Evolutionary conservation across 2,113 vertebrate genomes (phyloP).

Genomic region (Perca flavescens): DNA sequence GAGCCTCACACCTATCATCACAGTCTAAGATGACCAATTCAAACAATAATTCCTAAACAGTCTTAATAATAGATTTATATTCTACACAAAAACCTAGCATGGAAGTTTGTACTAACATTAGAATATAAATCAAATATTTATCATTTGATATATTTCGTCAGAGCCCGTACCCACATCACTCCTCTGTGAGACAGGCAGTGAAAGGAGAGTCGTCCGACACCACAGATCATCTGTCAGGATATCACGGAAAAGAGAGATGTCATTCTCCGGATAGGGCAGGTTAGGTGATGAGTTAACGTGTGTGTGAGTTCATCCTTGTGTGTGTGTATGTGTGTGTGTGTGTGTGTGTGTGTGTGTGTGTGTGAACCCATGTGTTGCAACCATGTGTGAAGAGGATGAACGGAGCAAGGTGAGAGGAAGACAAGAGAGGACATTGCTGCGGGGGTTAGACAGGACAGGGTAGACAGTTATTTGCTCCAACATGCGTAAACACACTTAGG

Average conservation of each 20-base stretch:
- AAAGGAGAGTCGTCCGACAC: slow-evolving; percentile 75
- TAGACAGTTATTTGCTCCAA: slow-evolving; percentile 39
- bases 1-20: no score
- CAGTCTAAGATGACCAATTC: background rate
- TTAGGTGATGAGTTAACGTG: slow-evolving; percentile 62
- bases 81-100: background rate
- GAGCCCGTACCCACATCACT: background rate
- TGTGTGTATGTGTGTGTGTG: no score
- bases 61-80: background rate
- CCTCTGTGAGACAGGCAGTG: slow-evolving; percentile 66
- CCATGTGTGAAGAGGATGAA: slow-evolving; percentile 15
- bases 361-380: background rate
- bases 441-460: background rate
- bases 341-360: background rate
- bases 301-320: slow-evolving; percentile 36
- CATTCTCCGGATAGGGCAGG: slow-evolving; percentile 66
- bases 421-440: slow-evolving; percentile 30
- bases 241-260: slow-evolving; percentile 73
- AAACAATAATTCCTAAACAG: background rate
- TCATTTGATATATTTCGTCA: slow-evolving; percentile 19
- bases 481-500: slow-evolving; percentile 54
- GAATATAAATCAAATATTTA: slow-evolving; percentile 11
- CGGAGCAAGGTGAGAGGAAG: slow-evolving; percentile 56
- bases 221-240: slow-evolving; percentile 78
- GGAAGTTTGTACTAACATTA: background rate